Evolutionary conservation across 2,113 vertebrate genomes (phyloP).

Genomic region (Brevimyrus niger): DNA sequence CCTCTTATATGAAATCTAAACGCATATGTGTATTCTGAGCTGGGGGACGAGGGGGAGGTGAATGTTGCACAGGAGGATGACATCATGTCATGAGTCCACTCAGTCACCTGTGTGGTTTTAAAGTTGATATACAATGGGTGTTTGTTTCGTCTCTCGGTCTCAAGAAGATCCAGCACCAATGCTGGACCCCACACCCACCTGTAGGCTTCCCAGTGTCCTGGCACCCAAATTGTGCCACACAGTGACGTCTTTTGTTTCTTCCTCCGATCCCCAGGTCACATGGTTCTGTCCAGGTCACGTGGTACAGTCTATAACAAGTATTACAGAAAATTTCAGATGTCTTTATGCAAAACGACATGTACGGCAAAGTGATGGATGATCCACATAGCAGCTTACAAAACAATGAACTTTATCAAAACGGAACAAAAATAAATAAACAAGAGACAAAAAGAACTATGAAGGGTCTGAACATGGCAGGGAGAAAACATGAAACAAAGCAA

Average conservation of each 20-base stretch:
- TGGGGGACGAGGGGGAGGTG: background rate
- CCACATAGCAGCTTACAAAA: background rate
- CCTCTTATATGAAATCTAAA: constrained; percentile 5
- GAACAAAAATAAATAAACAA: background rate
- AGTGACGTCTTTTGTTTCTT: background rate
- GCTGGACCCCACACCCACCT: background rate
- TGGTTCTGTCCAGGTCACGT: background rate
- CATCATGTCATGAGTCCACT: background rate
- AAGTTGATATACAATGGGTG: background rate
- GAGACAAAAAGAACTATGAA: background rate
- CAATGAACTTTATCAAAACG: background rate
- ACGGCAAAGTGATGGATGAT: background rate
- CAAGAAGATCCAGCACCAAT: background rate
- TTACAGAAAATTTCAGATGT: background rate
- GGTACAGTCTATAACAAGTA: background rate
- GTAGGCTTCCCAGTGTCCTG: background rate
- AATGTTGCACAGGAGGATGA: background rate
- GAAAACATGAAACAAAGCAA: background rate
- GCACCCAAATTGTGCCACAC: background rate
- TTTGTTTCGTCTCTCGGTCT: background rate
- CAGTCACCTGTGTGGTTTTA: background rate
- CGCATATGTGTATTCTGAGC: background rate
- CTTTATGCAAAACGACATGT: background rate
- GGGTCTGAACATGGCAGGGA: background rate
- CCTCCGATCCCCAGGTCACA: background rate